These are phyloP conservation scores for Eunapius fragilis DNA, from an alignment of 37 sponge, comb jelly and placozoan genomes.

Conservation along the genomic window DNA sequence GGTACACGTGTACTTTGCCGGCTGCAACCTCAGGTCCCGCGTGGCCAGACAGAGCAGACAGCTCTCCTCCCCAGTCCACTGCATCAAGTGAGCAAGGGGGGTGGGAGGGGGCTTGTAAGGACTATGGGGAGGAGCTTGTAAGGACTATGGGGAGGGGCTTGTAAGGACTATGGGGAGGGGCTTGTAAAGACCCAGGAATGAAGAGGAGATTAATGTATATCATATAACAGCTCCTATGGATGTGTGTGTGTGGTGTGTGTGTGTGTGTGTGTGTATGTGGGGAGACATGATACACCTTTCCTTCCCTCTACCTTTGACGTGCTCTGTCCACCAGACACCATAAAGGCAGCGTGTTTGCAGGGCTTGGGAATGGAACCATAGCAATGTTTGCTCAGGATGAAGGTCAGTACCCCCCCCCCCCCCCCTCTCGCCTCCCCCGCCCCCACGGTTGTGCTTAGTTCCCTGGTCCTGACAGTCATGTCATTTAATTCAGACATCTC, in stretches of 20 bases:
- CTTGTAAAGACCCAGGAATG: too few relatives aligned
- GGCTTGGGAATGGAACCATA: slow-evolving; percentile 62
- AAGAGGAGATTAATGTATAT: too few relatives aligned
- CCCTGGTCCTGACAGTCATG: too few relatives aligned
- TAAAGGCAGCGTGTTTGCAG: slow-evolving; percentile 52
- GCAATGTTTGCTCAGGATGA: slow-evolving; percentile 49
- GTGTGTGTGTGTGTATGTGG: too few relatives aligned
- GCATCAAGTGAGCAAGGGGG: slow-evolving; percentile 29
- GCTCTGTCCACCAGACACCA: slow-evolving; percentile 26
- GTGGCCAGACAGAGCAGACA: slow-evolving; percentile 31
- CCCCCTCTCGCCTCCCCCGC: background rate
- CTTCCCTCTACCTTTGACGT: background rate
- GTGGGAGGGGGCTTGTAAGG: too few relatives aligned
- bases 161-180: too few relatives aligned
- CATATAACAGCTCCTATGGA: too few relatives aligned
- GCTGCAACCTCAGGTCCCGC: slow-evolving; percentile 54
- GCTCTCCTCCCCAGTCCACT: slow-evolving; percentile 40
- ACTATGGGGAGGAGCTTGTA: too few relatives aligned
- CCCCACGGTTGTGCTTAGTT: too few relatives aligned
- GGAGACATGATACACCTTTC: too few relatives aligned
- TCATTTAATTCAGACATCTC: background rate
- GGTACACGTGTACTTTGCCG: slow-evolving; percentile 32
- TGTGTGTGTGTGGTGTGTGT: too few relatives aligned
- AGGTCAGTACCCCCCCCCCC: background rate
- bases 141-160: too few relatives aligned